Evolutionary conservation across 2,888 invertebrate genomes (phyloP), one percentile per base, ranked within the genome.

Genomic region (Cheilosia urbana): DNA sequence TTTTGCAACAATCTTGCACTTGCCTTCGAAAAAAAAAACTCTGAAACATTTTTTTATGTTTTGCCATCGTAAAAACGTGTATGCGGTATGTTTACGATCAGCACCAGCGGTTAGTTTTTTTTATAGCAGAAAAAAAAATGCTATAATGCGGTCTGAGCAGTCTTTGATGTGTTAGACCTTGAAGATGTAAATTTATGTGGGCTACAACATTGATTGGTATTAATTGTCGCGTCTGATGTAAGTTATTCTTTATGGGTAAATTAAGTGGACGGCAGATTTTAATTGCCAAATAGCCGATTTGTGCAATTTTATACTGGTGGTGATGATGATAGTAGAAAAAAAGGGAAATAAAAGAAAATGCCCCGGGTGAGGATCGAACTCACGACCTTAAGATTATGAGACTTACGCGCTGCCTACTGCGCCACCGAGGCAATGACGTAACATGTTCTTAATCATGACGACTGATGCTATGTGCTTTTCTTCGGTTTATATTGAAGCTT

Each of bases 341-440:
- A 42, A 17, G 2, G 2, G 57, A 89, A n/a, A n/a, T n/a, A n/a
- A 89, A 88, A 88, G 58, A 0, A 9, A 40, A 87, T 90, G 90
- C 90, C 90, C 90, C 90, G 90, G 89, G 90, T 90, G 90, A 90
- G 90, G 90, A 89, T 90, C 89, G 90, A 90, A 90, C 90, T 90
- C 90, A 90, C 90, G 90, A 90, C 90, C 90, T 90, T 90, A 90
- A 90, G 90, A 90, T 90, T 90, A 90, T 90, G 90, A 90, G 90
- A 90, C 90, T 90, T 90, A 90, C 90, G 90, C 90, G 90, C 90
- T 90, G 88, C 90, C 90, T 89, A 90, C 90, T 90, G 90, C 90
- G 90, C 90, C 89, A 90, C 89, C 90, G 90, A 90, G 90, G 90
- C 90, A 87, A 40, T 60, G 27, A 0, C 0, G 1, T 9, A 1